Evolutionary conservation across 1,140 invertebrate genomes (phyloP), one percentile per base, ranked within the genome.

Genomic region (Eupeodes corollae): DNA sequence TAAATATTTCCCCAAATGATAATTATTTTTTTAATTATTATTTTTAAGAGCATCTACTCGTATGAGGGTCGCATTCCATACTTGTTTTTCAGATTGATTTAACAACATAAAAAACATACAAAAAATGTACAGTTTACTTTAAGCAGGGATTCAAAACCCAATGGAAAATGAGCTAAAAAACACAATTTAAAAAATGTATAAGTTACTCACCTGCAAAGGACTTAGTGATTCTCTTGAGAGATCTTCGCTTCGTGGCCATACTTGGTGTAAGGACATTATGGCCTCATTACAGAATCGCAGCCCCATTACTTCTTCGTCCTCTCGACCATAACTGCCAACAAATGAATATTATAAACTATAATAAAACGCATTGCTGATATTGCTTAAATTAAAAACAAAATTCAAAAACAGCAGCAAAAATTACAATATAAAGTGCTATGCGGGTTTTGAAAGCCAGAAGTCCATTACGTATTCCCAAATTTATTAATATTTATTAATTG

Each of bases 271-370:
- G 55, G 85, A 87, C 77, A 93, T 85, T 52, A 88, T 82, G 34
- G 88, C 84, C 69, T 93, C 89, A 61, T 91, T 91, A 71, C 86
- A 90, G 70, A 93, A 92, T 61, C 88, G 86, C 48, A 93, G 70
- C 0, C 89, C 90, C 86, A 93, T 91, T 12, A 91, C 87, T 67
- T 93, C 88, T 61, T 92, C 88, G 61, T 93, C 88, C 71, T 92
- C 89, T 33, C 89, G 72, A 0, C 90, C 88, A 59, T 92, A 91
- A 45, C 89, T 84, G 59, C 38, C 18, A 47, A 49, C 11, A 35
- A 34, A 13, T 33, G 34, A 33, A 44, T 33, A 33, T n/a, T n/a
- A n/a, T n/a, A n/a, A n/a, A n/a, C n/a, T n/a, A 6, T 42, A 9
- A 6, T 21, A 19, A 26, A 21, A 42, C 26, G 32, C 32, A 33